These are phyloP conservation scores for Ganaspis brasiliensis DNA, from an alignment of 2,888 invertebrate genomes.

Conservation along the genomic window DNA sequence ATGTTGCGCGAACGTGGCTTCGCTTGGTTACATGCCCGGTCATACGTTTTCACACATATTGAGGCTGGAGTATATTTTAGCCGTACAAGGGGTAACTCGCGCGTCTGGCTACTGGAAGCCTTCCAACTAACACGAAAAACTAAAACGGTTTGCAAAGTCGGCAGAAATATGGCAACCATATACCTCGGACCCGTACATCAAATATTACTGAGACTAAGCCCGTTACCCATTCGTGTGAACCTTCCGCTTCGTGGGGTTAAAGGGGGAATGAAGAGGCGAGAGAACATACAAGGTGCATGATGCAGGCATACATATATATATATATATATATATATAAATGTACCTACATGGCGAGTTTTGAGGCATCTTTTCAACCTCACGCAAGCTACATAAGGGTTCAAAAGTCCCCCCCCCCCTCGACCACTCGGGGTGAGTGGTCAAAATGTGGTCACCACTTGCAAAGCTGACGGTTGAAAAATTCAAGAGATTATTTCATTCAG, in stretches of 20 bases:
- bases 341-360: slow-evolving; percentile 10
- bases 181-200: slow-evolving; percentile 73
- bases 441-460: slow-evolving; percentile 21
- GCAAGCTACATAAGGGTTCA: neutral
- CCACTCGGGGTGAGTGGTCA: neutral
- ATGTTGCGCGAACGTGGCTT: slow-evolving; percentile 41
- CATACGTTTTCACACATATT: slow-evolving; percentile 73
- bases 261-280: slow-evolving; percentile 23
- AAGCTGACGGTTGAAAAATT: slow-evolving; percentile 38
- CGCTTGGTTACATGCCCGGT: slow-evolving; percentile 49
- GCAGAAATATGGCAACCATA: slow-evolving; percentile 75
- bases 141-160: slow-evolving; percentile 75
- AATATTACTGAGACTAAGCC: slow-evolving; percentile 69
- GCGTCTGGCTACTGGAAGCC: slow-evolving; percentile 70
- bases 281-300: neutral
- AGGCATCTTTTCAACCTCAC: slow-evolving; percentile 20
- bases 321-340: too few species aligned
- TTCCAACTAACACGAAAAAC: slow-evolving; percentile 76
- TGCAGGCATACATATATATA: slow-evolving; percentile 21
- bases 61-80: slow-evolving; percentile 70
- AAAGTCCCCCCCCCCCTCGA: too few species aligned
- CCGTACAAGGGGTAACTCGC: slow-evolving; percentile 54
- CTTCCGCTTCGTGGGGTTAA: slow-evolving; percentile 36
- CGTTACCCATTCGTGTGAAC: slow-evolving; percentile 47
- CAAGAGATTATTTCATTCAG: slow-evolving; percentile 41